These are phyloP conservation scores for Apteryx owenii DNA, from an alignment of 2,113 vertebrate genomes.

Conservation along the genomic window DNA sequence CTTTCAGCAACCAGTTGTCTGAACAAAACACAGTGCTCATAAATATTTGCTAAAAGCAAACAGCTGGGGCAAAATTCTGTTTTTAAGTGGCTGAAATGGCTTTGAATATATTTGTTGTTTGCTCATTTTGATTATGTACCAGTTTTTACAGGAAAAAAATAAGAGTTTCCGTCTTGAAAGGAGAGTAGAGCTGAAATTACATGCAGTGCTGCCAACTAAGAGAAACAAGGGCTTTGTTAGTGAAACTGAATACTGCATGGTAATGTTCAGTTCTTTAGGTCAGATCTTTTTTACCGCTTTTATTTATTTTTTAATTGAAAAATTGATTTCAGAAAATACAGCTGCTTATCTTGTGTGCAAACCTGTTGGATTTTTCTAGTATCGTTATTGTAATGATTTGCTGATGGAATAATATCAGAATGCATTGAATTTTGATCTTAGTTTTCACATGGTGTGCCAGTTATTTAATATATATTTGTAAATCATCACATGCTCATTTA, in stretches of 20 bases:
- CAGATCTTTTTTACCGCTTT: background rate
- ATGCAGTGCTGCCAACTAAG: background rate
- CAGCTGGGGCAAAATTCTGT: constrained; percentile 25
- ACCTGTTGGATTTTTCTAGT: background rate
- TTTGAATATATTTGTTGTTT: background rate
- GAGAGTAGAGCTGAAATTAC: background rate
- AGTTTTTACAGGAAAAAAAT: background rate
- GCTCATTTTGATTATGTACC: background rate
- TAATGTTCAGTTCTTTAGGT: background rate
- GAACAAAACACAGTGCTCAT: constrained; percentile 3
- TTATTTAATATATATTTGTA: background rate
- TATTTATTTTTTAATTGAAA: background rate
- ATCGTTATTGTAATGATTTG: background rate
- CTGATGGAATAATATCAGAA: background rate
- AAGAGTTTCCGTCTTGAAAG: background rate
- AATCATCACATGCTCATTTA: background rate
- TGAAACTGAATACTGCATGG: background rate
- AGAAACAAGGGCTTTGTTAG: background rate
- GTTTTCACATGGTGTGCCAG: background rate
- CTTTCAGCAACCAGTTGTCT: constrained; percentile 14
- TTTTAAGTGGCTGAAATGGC: constrained; percentile 22
- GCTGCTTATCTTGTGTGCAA: background rate
- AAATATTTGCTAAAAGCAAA: constrained; percentile 57
- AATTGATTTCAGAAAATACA: background rate
- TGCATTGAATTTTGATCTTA: background rate